A percentile compares a stretch with the other conserved stretches of the same genome.
phyloP scores from a whole-genome alignment of 2,113 vertebrate species.

The Tragelaphus strepsiceros region DNA sequence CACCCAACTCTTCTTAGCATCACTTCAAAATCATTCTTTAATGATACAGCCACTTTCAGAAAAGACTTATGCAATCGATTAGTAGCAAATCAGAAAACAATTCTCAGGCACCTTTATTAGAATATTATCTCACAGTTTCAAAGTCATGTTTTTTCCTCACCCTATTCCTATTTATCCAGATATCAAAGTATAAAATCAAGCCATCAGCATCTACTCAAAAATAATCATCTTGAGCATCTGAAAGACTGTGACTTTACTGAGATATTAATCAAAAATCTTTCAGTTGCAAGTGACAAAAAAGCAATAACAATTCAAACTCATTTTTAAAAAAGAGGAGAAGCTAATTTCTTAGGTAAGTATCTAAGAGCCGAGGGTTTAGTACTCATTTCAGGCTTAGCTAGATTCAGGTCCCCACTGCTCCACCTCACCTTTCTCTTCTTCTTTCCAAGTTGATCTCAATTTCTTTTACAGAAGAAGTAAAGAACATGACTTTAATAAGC shows the following conservation, averaged over 20 bases:
- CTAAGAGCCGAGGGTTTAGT: neutral
- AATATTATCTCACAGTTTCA: neutral
- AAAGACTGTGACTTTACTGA: neutral
- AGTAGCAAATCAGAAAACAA: constrained; percentile 21
- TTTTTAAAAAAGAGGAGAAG: neutral
- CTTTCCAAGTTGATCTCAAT: neutral
- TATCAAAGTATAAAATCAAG: constrained; percentile 12
- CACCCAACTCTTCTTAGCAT: neutral
- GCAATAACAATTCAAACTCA: neutral
- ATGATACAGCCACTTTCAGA: neutral
- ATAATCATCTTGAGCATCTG: neutral
- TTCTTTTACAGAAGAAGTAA: neutral
- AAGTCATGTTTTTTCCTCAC: neutral
- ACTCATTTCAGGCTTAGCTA: neutral
- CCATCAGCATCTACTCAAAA: neutral
- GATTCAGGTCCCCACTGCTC: neutral
- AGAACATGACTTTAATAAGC: neutral
- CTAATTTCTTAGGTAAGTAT: neutral
- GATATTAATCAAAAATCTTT: neutral
- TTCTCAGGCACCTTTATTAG: neutral
- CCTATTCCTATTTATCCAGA: neutral
- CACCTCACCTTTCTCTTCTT: neutral
- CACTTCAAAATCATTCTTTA: neutral
- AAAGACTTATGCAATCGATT: neutral
- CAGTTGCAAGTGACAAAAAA: neutral